phyloP scores from a whole-genome alignment of 1,140 invertebrate genomes.

The Chionoecetes opilio region DNA sequence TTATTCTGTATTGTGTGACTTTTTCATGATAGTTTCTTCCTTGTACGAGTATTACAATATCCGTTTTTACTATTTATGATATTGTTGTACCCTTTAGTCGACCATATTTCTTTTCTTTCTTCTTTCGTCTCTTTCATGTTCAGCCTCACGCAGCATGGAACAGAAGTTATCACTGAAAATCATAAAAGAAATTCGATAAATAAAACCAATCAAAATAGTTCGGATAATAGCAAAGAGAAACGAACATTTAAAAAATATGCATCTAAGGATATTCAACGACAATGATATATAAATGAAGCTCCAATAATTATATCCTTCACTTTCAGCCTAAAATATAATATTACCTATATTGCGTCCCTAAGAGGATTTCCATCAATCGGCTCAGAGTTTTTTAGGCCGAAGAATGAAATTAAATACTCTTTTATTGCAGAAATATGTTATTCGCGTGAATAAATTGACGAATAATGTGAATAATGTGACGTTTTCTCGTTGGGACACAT shows the following conservation, averaged over 20 bases:
- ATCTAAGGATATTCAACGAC: background rate
- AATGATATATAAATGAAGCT: background rate
- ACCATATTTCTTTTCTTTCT: too few species aligned
- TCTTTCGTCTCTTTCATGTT: too few species aligned
- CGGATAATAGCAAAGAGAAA: background rate
- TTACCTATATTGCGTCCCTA: background rate
- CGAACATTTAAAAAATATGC: background rate
- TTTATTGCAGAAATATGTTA: background rate
- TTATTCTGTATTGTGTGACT: too few species aligned
- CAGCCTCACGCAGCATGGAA: too few species aligned
- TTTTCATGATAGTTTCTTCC: too few species aligned
- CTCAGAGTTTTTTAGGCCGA: background rate
- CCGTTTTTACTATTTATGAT: too few species aligned
- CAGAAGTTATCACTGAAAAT: background rate
- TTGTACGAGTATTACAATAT: too few species aligned
- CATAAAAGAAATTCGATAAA: background rate
- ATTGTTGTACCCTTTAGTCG: too few species aligned
- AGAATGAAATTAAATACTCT: background rate
- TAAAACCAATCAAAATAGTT: background rate
- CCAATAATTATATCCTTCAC: background rate
- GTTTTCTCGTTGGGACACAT: too few species aligned
- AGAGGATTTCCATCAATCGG: conserved; percentile 16
- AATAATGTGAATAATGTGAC: too few species aligned
- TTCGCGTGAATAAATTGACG: too few species aligned
- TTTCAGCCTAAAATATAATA: conserved; percentile 18